phyloP scores from a whole-genome alignment of 1,140 invertebrate species.

The Prorops nasuta region DNA sequence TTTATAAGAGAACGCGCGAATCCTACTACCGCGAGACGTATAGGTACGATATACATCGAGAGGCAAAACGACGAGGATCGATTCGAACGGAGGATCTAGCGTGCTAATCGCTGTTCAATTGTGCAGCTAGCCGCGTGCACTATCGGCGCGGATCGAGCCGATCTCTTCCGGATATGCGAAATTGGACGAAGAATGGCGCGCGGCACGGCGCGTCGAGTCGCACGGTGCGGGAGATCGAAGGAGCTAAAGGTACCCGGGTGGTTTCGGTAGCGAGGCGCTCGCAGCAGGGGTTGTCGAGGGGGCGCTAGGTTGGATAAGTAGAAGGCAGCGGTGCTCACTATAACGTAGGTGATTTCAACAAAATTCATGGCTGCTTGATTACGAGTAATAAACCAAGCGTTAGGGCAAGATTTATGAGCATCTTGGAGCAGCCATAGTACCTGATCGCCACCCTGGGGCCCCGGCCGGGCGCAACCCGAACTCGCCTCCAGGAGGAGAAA shows the following conservation, averaged over 20 bases:
- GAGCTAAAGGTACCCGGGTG: not conserved
- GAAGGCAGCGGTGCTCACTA: conserved; percentile 32
- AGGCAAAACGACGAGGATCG: too few species aligned
- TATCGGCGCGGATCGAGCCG: too few species aligned
- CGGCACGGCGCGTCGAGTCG: too few species aligned
- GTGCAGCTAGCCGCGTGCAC: too few species aligned
- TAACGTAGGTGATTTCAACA: conserved; percentile 52
- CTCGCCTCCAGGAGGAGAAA: too few species aligned
- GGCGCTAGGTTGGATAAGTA: conserved; percentile 39
- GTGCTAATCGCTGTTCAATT: too few species aligned
- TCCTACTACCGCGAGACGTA: too few species aligned
- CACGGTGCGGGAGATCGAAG: not conserved
- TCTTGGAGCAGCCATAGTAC: conserved; percentile 40
- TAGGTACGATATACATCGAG: too few species aligned
- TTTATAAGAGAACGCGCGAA: too few species aligned
- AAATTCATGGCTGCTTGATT: conserved; percentile 56
- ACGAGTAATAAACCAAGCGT: conserved; percentile 53
- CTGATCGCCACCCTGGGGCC: conserved; percentile 45
- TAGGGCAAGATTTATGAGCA: conserved; percentile 53
- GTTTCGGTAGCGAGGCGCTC: not conserved
- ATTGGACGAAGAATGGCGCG: too few species aligned
- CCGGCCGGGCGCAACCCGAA: not conserved
- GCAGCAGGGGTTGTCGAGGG: not conserved
- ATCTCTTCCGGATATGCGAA: too few species aligned
- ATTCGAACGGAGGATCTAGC: too few species aligned